Evolutionary conservation across 37 sponge, comb jelly and placozoan species (phyloP).

Genomic region (Crambe crambe): DNA sequence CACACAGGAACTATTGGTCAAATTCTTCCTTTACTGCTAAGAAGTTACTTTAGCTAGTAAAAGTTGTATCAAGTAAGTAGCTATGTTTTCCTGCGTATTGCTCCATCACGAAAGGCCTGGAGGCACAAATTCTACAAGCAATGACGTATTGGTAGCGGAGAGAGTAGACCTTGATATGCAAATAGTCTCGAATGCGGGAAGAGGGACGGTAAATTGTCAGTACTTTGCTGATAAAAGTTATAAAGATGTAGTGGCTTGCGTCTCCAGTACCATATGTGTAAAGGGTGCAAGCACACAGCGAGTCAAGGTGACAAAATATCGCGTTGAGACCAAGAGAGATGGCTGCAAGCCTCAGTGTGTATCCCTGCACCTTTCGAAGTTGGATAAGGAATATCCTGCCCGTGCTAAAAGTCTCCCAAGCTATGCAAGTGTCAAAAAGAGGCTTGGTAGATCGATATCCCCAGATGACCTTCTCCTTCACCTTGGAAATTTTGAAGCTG

Average conservation of each 20-base stretch:
- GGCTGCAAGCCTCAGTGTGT: not conserved
- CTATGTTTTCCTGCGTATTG: constrained; percentile 43
- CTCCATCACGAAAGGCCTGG: not conserved
- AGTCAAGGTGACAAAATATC: constrained; percentile 40
- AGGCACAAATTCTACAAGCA: not conserved
- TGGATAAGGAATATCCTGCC: not conserved
- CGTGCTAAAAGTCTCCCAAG: not conserved
- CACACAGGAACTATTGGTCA: not conserved
- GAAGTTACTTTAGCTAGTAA: not conserved
- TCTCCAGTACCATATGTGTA: constrained; percentile 28
- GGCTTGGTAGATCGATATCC: not conserved
- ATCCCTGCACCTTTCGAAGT: not conserved
- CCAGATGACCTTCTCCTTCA: constrained; percentile 2
- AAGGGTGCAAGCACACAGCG: constrained; percentile 14
- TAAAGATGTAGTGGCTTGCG: constrained; percentile 20
- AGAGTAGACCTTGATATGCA: constrained; percentile 9
- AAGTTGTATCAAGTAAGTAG: not conserved
- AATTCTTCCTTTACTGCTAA: not conserved
- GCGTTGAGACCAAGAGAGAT: not conserved
- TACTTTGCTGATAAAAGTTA: constrained; percentile 12
- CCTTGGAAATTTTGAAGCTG: not conserved
- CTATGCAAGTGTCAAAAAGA: not conserved
- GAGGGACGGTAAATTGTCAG: constrained; percentile 13
- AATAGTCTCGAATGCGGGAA: constrained; percentile 21
- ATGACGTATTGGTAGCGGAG: constrained; percentile 14